A percentile compares a stretch with the other conserved stretches of the same genome.
phyloP scores from a whole-genome alignment of 2,113 vertebrate species.

The Cavia aperea region DNA sequence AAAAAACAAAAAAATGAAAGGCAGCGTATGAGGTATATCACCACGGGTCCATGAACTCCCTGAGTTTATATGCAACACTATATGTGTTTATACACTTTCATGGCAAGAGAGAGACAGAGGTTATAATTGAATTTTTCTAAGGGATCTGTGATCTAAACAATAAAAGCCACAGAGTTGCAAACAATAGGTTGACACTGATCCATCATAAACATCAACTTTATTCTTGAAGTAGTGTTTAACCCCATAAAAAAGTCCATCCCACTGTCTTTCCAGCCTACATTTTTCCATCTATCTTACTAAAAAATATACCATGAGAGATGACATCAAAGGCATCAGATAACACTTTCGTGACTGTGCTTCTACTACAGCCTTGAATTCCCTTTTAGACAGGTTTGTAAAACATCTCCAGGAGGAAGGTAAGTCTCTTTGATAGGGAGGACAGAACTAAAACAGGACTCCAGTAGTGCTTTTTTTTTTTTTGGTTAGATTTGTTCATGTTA shows the following conservation, averaged over 20 bases:
- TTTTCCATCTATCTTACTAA: neutral
- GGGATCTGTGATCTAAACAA: neutral
- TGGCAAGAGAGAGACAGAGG: neutral
- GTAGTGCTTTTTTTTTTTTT: neutral
- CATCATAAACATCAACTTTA: neutral
- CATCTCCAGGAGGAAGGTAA: neutral
- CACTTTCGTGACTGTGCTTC: neutral
- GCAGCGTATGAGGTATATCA: neutral
- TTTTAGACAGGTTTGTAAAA: conserved; percentile 23
- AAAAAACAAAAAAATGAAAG: conserved; percentile 10
- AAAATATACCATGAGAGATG: neutral
- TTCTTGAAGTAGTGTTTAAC: neutral
- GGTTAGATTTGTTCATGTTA: too few species aligned
- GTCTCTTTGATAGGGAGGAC: conserved; percentile 1
- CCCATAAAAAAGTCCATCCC: neutral
- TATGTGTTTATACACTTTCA: neutral
- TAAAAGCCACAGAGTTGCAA: neutral
- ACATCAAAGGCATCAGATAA: neutral
- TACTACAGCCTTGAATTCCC: neutral
- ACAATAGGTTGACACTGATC: neutral
- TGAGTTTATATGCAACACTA: neutral
- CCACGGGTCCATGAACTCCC: neutral
- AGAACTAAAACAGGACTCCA: neutral
- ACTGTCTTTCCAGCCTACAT: neutral
- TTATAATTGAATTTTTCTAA: neutral